These are phyloP conservation scores for Drepana falcataria DNA, from an alignment of 2,888 invertebrate genomes.

Conservation along the genomic window DNA sequence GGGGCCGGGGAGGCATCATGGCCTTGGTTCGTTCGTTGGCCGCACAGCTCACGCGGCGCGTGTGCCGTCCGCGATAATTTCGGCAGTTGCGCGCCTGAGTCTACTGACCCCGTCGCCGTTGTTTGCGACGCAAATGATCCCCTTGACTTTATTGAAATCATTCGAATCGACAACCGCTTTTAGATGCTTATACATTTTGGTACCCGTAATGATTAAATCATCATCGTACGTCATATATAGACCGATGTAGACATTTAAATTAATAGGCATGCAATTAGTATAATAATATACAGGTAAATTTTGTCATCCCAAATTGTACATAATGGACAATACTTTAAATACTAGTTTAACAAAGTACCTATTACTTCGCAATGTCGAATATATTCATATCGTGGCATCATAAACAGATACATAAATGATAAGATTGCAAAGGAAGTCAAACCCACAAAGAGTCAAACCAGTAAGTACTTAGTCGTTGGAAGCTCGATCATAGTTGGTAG, in stretches of 20 bases:
- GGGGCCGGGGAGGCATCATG: constrained; percentile 33
- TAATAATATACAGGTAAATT: too few species aligned
- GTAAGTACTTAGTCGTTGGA: constrained; percentile 5
- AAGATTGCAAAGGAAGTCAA: background rate
- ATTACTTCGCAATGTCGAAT: too few species aligned
- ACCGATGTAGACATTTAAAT: too few species aligned
- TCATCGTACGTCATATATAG: too few species aligned
- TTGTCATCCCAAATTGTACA: too few species aligned
- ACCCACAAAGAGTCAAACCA: background rate
- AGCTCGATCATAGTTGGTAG: constrained; percentile 32
- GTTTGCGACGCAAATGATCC: constrained; percentile 73
- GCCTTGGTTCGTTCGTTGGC: constrained; percentile 74
- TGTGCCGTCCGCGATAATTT: constrained; percentile 71
- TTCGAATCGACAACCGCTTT: constrained; percentile 37
- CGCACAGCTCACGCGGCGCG: constrained; percentile 50
- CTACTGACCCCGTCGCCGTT: constrained; percentile 70
- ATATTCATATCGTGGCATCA: too few species aligned
- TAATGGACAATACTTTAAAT: too few species aligned
- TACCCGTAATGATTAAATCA: too few species aligned
- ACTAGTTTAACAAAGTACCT: too few species aligned
- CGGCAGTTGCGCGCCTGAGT: constrained; percentile 67
- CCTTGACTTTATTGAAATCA: constrained; percentile 76
- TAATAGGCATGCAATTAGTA: too few species aligned
- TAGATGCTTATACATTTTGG: constrained; percentile 10
- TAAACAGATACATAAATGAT: background rate